Evolutionary conservation across 2,888 invertebrate genomes (phyloP).

Genomic region (Chalcosyrphus nemorum): DNA sequence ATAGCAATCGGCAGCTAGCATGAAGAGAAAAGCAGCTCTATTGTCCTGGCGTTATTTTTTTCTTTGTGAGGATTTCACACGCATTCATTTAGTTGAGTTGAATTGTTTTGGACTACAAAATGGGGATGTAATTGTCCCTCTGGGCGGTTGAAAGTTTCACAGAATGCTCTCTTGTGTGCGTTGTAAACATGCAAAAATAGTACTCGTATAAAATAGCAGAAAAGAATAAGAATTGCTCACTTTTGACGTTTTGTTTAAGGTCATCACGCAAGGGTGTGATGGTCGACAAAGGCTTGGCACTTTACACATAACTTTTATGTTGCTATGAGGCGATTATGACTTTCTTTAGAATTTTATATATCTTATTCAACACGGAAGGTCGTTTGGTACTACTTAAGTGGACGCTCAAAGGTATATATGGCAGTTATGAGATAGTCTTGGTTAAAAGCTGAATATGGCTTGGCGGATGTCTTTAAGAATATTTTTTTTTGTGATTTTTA

Average conservation of each 20-base stretch:
- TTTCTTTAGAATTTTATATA: neutral
- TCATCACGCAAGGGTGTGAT: neutral
- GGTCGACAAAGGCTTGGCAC: neutral
- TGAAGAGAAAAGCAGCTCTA: constrained; percentile 29
- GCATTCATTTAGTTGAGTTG: constrained; percentile 52
- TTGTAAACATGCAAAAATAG: neutral
- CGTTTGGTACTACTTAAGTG: neutral
- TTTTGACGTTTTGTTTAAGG: neutral
- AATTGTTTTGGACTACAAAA: constrained; percentile 48
- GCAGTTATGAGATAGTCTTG: neutral
- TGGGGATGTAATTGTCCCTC: constrained; percentile 49
- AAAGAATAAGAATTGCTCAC: constrained; percentile 1
- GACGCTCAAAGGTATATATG: neutral
- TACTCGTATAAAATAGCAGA: neutral
- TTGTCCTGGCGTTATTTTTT: constrained; percentile 19
- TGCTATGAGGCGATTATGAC: neutral
- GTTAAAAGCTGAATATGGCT: neutral
- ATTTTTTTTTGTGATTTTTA: neutral
- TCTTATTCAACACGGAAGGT: neutral
- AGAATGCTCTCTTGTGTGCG: constrained; percentile 27
- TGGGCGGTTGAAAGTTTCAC: constrained; percentile 11
- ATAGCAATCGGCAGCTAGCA: constrained; percentile 38
- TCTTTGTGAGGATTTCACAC: constrained; percentile 45
- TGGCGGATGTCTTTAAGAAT: neutral
- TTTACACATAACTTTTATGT: neutral